These are phyloP conservation scores for Phalera bucephala DNA, from an alignment of 2,888 invertebrate genomes.

Conservation along the genomic window DNA sequence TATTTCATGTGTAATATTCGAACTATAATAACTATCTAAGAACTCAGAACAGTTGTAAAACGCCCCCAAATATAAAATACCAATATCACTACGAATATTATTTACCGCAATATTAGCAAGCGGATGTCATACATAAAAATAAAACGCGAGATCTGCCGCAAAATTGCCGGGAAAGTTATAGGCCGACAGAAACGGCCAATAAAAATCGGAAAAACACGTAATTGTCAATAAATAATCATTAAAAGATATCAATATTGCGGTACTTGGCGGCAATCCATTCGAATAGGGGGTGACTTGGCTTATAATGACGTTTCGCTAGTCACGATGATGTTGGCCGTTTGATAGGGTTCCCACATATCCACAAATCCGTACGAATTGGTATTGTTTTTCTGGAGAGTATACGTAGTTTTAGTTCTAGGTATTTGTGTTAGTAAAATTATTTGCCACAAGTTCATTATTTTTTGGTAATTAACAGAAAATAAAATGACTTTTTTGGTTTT, in stretches of 20 bases:
- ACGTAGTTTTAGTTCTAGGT: too few species aligned
- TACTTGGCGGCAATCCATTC: slow-evolving; percentile 56
- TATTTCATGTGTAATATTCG: too few species aligned
- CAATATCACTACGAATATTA: not conserved
- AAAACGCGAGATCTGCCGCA: slow-evolving; percentile 1
- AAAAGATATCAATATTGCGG: slow-evolving; percentile 61
- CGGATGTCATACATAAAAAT: slow-evolving; percentile 1
- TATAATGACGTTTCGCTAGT: slow-evolving; percentile 47
- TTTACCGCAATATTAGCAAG: not conserved
- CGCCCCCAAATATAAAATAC: too few species aligned
- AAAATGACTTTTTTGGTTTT: too few species aligned
- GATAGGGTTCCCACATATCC: slow-evolving; percentile 19
- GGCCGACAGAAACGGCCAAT: not conserved
- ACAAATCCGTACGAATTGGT: too few species aligned
- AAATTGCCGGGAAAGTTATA: not conserved
- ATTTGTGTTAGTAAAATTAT: too few species aligned
- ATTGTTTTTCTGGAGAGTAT: too few species aligned
- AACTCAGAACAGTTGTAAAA: too few species aligned
- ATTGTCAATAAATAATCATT: slow-evolving; percentile 36
- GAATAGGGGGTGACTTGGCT: slow-evolving; percentile 55
- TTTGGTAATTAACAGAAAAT: too few species aligned
- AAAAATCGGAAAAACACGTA: not conserved
- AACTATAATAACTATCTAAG: too few species aligned
- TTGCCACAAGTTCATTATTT: too few species aligned
- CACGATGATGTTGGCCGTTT: slow-evolving; percentile 55